Evolutionary conservation across 1,140 invertebrate species (phyloP).

Genomic region (Trissolcus basalis): DNA sequence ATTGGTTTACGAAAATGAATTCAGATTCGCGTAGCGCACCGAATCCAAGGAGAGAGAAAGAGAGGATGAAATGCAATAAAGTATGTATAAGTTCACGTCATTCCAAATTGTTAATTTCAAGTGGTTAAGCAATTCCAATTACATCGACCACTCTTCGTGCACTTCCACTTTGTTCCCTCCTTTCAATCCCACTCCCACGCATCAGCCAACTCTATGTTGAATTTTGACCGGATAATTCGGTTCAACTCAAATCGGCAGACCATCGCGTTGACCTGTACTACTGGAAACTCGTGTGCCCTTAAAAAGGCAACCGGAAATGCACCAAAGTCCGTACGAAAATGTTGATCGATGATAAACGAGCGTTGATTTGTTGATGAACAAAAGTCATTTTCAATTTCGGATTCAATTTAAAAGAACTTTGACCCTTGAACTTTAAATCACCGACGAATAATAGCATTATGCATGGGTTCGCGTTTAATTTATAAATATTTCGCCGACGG

Average conservation of each 20-base stretch:
- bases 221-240: too few relatives aligned
- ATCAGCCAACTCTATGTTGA: too few relatives aligned
- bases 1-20: conserved; percentile 74
- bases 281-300: neutral
- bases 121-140: conserved; percentile 64
- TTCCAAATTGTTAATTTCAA: conserved; percentile 65
- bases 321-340: neutral
- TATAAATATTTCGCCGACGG: conserved; percentile 46
- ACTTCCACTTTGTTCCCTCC: conserved; percentile 7
- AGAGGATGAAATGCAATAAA: conserved; percentile 23
- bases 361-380: too few relatives aligned
- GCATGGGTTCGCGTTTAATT: conserved; percentile 18
- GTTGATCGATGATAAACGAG: too few relatives aligned
- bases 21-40: conserved; percentile 49
- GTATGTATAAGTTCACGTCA: conserved; percentile 59
- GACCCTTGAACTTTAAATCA: too few relatives aligned
- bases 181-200: conserved; percentile 1
- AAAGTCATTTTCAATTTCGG: too few relatives aligned
- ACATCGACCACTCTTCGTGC: conserved; percentile 35
- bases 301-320: conserved; percentile 1
- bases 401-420: too few relatives aligned
- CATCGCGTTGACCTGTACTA: conserved; percentile 10
- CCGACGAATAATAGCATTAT: neutral
- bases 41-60: conserved; percentile 6
- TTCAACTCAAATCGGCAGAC: neutral